These are phyloP conservation scores for Orchestia grillus DNA, from an alignment of 1,140 invertebrate species.

Conservation along the genomic window DNA sequence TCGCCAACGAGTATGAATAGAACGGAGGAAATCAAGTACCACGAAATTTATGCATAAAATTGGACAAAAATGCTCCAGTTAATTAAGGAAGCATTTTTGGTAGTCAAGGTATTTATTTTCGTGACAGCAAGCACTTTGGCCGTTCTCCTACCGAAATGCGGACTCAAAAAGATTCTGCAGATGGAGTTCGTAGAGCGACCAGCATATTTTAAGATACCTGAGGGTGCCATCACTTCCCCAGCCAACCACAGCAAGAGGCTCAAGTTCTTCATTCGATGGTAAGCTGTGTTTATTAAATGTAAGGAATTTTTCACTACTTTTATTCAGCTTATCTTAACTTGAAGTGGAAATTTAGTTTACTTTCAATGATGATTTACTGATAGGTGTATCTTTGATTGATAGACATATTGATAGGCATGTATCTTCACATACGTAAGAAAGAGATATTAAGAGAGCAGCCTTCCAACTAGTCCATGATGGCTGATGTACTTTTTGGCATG, in stretches of 20 bases:
- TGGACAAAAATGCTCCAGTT: background rate
- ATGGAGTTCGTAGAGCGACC: background rate
- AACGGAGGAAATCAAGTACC: background rate
- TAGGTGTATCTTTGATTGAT: too few relatives aligned
- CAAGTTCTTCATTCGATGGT: background rate
- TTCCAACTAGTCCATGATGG: too few relatives aligned
- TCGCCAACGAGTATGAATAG: background rate
- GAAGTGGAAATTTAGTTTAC: too few relatives aligned
- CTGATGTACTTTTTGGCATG: too few relatives aligned
- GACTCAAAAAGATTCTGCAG: background rate
- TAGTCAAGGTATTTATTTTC: background rate
- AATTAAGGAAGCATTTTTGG: background rate
- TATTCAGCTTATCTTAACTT: too few relatives aligned
- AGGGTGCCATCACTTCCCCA: background rate
- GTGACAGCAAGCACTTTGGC: background rate
- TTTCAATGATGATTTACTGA: too few relatives aligned
- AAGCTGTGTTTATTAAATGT: too few relatives aligned
- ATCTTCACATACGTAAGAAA: too few relatives aligned
- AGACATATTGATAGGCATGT: too few relatives aligned
- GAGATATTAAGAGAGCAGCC: too few relatives aligned
- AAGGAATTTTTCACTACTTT: too few relatives aligned
- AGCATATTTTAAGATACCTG: background rate
- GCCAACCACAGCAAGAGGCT: background rate
- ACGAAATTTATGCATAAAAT: background rate
- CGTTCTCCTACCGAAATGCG: background rate